Percentiles rank a stretch among this genome's conserved stretches.
Evolutionary conservation across 2,797 vertebrate genomes (phyloP).

Genomic region (Heliangelus exortis): DNA sequence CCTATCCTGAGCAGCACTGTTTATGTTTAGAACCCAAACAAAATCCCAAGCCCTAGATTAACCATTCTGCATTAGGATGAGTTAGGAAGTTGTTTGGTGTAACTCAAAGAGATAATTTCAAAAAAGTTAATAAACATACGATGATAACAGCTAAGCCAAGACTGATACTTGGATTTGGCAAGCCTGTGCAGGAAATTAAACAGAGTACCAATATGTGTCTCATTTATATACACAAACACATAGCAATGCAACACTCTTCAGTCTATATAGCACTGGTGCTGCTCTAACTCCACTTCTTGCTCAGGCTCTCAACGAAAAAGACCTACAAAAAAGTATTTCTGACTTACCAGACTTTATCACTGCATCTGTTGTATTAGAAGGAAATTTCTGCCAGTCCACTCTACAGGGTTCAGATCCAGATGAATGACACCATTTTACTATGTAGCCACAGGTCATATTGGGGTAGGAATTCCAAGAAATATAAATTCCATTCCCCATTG

Average conservation of each 20-base stretch:
- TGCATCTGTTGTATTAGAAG: slow-evolving; percentile 68
- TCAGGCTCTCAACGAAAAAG: not conserved
- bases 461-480: slow-evolving; percentile 75
- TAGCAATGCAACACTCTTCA: not conserved
- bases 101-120: slow-evolving; percentile 15
- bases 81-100: not conserved
- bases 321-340: not conserved
- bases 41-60: slow-evolving; percentile 22
- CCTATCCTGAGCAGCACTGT: not conserved
- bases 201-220: not conserved
- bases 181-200: not conserved
- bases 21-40: slow-evolving; percentile 47
- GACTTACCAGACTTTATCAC: slow-evolving; percentile 79
- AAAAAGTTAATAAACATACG: slow-evolving; percentile 11
- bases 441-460: slow-evolving; percentile 79
- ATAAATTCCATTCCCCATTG: slow-evolving; percentile 73
- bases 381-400: slow-evolving; percentile 78
- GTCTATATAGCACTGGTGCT: not conserved
- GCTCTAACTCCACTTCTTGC: not conserved
- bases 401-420: slow-evolving; percentile 62
- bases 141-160: slow-evolving; percentile 11
- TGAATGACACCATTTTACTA: slow-evolving; percentile 78
- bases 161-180: slow-evolving; percentile 1
- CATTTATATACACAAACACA: not conserved
- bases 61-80: not conserved